These are phyloP conservation scores for Ardeotis arabs DNA, from an alignment of 2,113 vertebrate species.

Conservation along the genomic window DNA sequence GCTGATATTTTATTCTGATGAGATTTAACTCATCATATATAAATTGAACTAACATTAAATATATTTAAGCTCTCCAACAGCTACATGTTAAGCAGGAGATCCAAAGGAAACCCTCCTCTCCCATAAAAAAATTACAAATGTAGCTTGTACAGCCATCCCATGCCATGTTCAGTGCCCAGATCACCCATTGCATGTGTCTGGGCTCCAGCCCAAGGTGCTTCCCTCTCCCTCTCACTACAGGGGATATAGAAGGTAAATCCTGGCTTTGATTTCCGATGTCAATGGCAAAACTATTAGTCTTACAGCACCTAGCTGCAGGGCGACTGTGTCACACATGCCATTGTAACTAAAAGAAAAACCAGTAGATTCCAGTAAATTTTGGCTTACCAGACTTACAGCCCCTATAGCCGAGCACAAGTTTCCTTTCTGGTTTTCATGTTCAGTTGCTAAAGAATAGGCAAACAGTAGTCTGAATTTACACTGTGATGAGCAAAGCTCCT, in stretches of 20 bases:
- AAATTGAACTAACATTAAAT: not conserved
- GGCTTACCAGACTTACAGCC: not conserved
- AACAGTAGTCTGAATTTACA: not conserved
- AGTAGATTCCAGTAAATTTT: not conserved
- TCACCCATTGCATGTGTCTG: too few relatives aligned
- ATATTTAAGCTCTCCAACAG: not conserved
- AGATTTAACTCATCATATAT: not conserved
- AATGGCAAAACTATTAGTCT: not conserved
- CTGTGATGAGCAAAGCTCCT: not conserved
- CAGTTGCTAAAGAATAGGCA: not conserved
- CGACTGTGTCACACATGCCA: rapidly evolving
- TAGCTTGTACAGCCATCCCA: not conserved
- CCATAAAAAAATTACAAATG: not conserved
- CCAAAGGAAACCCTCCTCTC: not conserved
- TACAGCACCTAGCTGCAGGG: not conserved
- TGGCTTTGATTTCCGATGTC: not conserved
- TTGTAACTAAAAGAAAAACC: not conserved
- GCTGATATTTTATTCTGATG: not conserved
- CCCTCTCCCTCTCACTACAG: not conserved
- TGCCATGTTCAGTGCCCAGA: rapidly evolving
- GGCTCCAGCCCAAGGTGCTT: rapidly evolving
- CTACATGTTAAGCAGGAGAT: not conserved
- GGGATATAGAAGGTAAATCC: not conserved
- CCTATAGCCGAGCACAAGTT: not conserved
- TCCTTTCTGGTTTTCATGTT: not conserved